These are phyloP conservation scores for Oeneis ivallda DNA, from an alignment of 2,888 invertebrate genomes.

Conservation along the genomic window DNA sequence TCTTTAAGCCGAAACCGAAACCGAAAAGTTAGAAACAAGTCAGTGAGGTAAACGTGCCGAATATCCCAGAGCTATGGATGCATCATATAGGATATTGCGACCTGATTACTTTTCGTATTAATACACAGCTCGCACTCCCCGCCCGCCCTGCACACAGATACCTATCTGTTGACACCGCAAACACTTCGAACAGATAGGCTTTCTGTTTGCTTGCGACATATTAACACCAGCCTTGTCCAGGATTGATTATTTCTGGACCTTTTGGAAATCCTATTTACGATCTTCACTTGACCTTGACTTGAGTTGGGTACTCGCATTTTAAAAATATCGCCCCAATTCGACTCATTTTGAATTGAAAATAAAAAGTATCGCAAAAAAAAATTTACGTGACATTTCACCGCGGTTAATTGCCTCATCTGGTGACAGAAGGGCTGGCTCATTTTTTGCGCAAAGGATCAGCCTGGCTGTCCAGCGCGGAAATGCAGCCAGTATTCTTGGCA, in stretches of 20 bases:
- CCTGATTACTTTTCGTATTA: not conserved
- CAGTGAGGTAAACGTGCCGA: not conserved
- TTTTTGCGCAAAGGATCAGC: too few relatives aligned
- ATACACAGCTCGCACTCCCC: not conserved
- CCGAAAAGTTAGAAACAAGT: too few relatives aligned
- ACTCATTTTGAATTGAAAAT: too few relatives aligned
- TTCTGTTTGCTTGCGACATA: conserved; percentile 7
- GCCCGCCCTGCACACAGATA: not conserved
- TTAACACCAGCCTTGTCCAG: not conserved
- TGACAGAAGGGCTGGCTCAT: too few relatives aligned
- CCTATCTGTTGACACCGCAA: conserved; percentile 12
- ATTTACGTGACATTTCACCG: too few relatives aligned
- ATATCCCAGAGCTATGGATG: not conserved
- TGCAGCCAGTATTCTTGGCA: too few relatives aligned
- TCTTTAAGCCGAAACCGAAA: not conserved
- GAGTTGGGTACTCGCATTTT: too few relatives aligned
- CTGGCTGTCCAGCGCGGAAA: too few relatives aligned
- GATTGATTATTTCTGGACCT: not conserved
- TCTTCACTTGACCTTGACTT: too few relatives aligned
- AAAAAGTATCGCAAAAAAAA: too few relatives aligned
- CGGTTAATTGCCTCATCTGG: too few relatives aligned
- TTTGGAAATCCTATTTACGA: not conserved
- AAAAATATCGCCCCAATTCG: too few relatives aligned
- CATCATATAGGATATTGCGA: conserved; percentile 1
- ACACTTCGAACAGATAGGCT: not conserved